These are phyloP conservation scores for Oryctolagus cuniculus DNA, from an alignment of 2,113 vertebrate genomes.

Conservation along the genomic window DNA sequence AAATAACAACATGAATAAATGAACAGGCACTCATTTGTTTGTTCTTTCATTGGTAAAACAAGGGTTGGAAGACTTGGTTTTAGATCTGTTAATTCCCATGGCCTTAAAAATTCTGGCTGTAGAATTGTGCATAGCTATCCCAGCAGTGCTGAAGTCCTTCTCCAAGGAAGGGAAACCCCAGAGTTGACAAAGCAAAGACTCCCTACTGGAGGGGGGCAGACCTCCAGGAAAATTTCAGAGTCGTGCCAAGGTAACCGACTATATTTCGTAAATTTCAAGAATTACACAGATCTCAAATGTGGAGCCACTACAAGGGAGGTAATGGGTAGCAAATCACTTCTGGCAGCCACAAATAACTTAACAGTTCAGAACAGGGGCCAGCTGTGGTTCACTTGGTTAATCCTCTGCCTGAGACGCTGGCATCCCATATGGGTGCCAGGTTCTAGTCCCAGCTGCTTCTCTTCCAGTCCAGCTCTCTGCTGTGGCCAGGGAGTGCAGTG, in stretches of 20 bases:
- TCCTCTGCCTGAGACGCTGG: too few relatives aligned
- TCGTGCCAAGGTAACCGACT: not conserved
- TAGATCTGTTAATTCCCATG: not conserved
- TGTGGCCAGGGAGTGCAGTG: too few relatives aligned
- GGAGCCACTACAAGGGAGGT: not conserved
- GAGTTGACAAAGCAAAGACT: not conserved
- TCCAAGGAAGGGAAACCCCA: too few relatives aligned
- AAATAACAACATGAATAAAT: too few relatives aligned
- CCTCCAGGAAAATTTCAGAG: not conserved
- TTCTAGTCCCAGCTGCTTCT: too few relatives aligned
- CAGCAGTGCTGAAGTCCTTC: not conserved
- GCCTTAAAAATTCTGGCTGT: not conserved
- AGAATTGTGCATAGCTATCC: not conserved
- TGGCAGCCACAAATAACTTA: not conserved
- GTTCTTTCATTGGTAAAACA: not conserved
- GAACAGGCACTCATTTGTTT: not conserved
- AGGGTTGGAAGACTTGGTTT: not conserved
- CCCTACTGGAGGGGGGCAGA: too few relatives aligned
- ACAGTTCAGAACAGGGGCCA: not conserved
- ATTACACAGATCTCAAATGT: not conserved
- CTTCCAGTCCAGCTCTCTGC: too few relatives aligned
- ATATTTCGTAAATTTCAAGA: not conserved
- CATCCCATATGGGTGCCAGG: too few relatives aligned
- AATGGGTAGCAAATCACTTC: not conserved
- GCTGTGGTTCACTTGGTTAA: too few relatives aligned